A percentile compares a stretch with the other conserved stretches of the same genome.
Conservation (phyloP, 2,797 vertebrate genomes). For the Micromesistius poutassou region DNA sequence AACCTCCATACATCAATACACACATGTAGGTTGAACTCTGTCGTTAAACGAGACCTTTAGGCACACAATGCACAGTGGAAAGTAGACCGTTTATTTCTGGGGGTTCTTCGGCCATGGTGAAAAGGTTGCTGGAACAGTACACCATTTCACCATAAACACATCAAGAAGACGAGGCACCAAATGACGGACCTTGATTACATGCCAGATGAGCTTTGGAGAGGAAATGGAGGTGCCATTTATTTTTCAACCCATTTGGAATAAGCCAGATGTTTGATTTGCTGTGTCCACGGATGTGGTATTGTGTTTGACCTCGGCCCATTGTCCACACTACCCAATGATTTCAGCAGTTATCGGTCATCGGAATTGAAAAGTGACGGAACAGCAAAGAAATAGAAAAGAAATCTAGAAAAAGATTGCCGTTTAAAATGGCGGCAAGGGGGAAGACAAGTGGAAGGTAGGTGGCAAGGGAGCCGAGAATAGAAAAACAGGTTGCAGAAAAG, state of each 20-base stretch:
- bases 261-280: not conserved
- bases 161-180: not conserved
- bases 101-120: not conserved
- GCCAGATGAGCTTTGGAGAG: not conserved
- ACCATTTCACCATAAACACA: not conserved
- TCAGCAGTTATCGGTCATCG: not conserved
- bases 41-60: not conserved
- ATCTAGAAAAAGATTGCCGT: not conserved
- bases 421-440: not conserved
- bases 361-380: not conserved
- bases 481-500: not conserved
- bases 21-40: not conserved
- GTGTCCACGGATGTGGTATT: not conserved
- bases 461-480: slow-evolving; percentile 5
- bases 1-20: not conserved
- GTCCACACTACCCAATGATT: not conserved
- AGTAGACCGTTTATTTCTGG: not conserved
- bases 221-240: not conserved
- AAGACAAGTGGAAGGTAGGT: not conserved
- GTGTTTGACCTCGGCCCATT: not conserved
- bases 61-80: not conserved
- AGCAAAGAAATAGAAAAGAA: not conserved
- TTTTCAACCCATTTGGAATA: not conserved
- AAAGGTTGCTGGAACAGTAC: not conserved
- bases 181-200: not conserved